Base-by-base conservation (phyloP, 2,888 invertebrate genomes). In the Pterostichus niger region DNA sequence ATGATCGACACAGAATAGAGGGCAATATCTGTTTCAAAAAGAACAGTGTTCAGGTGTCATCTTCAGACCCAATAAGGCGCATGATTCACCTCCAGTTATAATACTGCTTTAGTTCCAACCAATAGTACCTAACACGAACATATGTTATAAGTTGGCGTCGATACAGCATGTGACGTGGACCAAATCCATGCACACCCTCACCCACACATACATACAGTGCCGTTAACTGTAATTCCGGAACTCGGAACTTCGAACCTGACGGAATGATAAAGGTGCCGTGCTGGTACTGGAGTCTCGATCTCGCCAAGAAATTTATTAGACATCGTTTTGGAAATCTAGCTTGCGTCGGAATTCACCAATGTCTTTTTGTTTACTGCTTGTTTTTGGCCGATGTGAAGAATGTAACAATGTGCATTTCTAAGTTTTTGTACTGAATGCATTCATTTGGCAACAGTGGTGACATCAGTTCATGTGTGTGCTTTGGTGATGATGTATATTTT, bases 261-360 rank as follows among this genome's bases (percentile, higher is more conserved):
- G 78, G 59, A 78, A 78, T 78, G 78, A 78, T 61, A 61, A 40
- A 78, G 78, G 78, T 78, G 77, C 31, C 13, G 13, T 78, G 77
- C 31, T 17, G 13, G 17, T 13, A 5, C 13, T 56, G 17, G 15
- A 17, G 56, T 10, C 31, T 40, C 15, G 44, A 59, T 59, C 59
- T 15, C 61, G 40, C 35, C n/a, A 46, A 44, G 44, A 78, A 78
- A 78, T 78, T 78, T 78, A 78, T 78, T 78, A 78, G 78, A 78
- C 78, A 78, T 35, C 59, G 44, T 78, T 61, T 61, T 78, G 35
- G 59, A 61, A 77, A 56, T 77, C 56, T 40, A 78, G 44, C 46
- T 13, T 44, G 44, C 31, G 78, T 64, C 9, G 56, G 56, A 56
- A 56, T 56, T 56, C 56, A 17, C 15, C 56, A 6, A 10, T 64